phyloP scores from a whole-genome alignment of 2,888 invertebrate species.

The Myopa tessellatipennis region DNA sequence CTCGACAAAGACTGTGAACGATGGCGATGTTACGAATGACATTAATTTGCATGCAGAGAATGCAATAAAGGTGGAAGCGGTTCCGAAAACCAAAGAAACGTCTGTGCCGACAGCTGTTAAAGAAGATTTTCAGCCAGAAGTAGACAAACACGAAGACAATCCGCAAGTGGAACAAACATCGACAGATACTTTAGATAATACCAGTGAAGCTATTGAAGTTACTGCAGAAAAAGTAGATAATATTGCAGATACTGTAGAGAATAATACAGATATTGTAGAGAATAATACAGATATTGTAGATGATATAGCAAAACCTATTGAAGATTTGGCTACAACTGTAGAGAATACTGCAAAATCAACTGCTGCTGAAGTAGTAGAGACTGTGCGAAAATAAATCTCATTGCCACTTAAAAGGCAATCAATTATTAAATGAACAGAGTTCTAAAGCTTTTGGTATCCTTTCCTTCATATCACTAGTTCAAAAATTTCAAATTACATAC shows the following conservation, averaged over 20 bases:
- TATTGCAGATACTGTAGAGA: not conserved
- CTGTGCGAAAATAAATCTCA: not conserved
- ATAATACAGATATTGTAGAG: not conserved
- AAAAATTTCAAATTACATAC: too few relatives aligned
- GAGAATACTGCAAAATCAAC: not conserved
- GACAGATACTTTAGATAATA: not conserved
- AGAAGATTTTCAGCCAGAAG: not conserved
- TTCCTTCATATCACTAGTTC: not conserved
- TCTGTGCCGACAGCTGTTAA: not conserved
- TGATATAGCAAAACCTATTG: not conserved
- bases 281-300: not conserved
- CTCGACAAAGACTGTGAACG: conserved; percentile 20
- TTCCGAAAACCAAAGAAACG: not conserved
- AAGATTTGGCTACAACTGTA: too few relatives aligned
- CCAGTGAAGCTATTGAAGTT: not conserved
- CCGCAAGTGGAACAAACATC: not conserved
- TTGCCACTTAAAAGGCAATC: not conserved
- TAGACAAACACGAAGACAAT: too few relatives aligned
- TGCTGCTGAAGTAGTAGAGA: not conserved
- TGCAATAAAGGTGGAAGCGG: not conserved
- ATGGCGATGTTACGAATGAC: not conserved
- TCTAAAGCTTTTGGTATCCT: not conserved
- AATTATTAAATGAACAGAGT: not conserved
- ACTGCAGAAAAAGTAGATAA: not conserved
- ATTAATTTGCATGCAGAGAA: conserved; percentile 2